Evolutionary conservation across 2,113 vertebrate species (phyloP).

Genomic region (Festucalex cinctus): DNA sequence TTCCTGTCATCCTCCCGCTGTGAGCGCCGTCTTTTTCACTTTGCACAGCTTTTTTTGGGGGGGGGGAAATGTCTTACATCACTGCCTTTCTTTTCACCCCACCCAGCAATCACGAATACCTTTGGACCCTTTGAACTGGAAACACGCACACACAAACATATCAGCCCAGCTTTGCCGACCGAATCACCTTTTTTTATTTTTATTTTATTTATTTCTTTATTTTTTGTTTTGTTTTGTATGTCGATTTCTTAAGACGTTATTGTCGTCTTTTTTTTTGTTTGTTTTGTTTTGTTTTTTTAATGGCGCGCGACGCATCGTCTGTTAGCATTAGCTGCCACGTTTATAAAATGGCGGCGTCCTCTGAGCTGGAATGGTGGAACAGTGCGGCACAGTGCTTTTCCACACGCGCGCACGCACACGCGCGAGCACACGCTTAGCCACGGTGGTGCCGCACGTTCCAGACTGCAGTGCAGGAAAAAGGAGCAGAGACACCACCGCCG

Average conservation of each 20-base stretch:
- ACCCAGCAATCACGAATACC: slow-evolving; percentile 33
- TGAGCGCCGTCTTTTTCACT: slow-evolving; percentile 61
- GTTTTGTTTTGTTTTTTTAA: background rate
- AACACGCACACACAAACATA: slow-evolving; percentile 24
- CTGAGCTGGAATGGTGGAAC: slow-evolving; percentile 58
- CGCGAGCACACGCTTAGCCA: slow-evolving; percentile 26
- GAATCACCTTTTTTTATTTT: too few species aligned
- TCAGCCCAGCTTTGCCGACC: background rate
- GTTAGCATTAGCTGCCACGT: slow-evolving; percentile 40
- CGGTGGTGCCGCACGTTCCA: slow-evolving; percentile 37
- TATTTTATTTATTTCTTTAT: too few species aligned
- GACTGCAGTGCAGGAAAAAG: slow-evolving; percentile 55
- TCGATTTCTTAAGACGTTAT: background rate
- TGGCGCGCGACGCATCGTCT: slow-evolving; percentile 6
- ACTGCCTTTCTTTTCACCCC: slow-evolving; percentile 30
- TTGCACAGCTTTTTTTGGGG: slow-evolving; percentile 20
- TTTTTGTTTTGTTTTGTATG: too few species aligned
- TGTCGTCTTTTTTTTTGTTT: too few species aligned
- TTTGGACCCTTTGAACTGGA: slow-evolving; percentile 55
- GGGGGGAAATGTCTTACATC: slow-evolving; percentile 28
- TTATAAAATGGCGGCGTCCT: slow-evolving; percentile 65
- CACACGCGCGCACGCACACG: background rate
- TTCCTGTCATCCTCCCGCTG: slow-evolving; percentile 58
- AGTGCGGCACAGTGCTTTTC: slow-evolving; percentile 56
- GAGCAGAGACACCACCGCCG: slow-evolving; percentile 41